Percentiles rank a stretch among this genome's conserved stretches.
phyloP scores from a whole-genome alignment of 2,797 vertebrate species.

The Crocidura indochinensis region DNA sequence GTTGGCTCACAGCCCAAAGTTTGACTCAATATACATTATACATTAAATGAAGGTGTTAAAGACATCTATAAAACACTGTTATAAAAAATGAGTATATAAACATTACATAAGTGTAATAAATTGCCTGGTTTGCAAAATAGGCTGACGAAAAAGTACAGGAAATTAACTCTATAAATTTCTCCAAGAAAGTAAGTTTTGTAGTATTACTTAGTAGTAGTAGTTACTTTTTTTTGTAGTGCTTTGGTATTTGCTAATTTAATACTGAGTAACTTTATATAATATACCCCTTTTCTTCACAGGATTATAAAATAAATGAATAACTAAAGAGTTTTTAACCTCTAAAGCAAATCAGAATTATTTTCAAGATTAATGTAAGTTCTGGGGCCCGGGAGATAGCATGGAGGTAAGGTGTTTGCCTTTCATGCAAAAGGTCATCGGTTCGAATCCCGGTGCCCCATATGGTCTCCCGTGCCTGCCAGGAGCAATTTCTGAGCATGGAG shows the following conservation, averaged over 20 bases:
- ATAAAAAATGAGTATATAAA: too few species aligned
- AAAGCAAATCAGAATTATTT: slow-evolving; percentile 52
- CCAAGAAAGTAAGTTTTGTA: too few species aligned
- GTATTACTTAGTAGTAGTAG: too few species aligned
- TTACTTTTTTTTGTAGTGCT: too few species aligned
- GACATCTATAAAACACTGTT: not conserved
- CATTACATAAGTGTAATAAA: not conserved
- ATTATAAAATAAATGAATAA: not conserved
- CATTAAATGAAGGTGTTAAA: not conserved
- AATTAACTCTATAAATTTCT: not conserved
- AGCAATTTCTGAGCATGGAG: too few species aligned
- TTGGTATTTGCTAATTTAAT: not conserved
- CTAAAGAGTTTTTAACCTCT: not conserved
- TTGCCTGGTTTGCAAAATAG: not conserved
- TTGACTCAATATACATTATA: not conserved
- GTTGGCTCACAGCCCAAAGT: not conserved
- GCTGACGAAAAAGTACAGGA: not conserved
- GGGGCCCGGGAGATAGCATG: too few species aligned
- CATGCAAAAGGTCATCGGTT: too few species aligned
- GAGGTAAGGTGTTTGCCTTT: too few species aligned
- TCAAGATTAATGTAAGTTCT: slow-evolving; percentile 20
- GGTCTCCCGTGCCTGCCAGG: too few species aligned
- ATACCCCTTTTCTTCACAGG: not conserved
- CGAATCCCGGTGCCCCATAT: too few species aligned
- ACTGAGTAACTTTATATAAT: not conserved